A percentile compares a stretch with the other conserved stretches of the same genome.
phyloP scores from a whole-genome alignment of 2,113 vertebrate species.

The Pholis gunnellus region DNA sequence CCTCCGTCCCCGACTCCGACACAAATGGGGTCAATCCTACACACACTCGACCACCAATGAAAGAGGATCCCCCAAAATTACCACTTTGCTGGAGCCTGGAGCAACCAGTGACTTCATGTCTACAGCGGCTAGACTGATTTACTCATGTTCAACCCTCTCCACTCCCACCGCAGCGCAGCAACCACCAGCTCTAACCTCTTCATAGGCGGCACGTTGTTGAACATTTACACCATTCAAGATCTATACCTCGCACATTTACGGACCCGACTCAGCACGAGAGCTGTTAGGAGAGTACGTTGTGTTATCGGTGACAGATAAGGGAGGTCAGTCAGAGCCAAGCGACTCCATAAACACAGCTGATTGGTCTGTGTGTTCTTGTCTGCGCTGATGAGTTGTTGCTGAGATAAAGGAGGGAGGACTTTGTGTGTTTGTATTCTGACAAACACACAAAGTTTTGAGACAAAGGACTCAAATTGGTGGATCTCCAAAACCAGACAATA shows the following conservation, averaged over 20 bases:
- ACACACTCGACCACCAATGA: slow-evolving; percentile 65
- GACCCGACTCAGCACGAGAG: slow-evolving; percentile 19
- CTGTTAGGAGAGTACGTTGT: slow-evolving; percentile 23
- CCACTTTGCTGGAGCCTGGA: slow-evolving; percentile 61
- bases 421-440: slow-evolving; percentile 16
- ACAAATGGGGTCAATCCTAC: slow-evolving; percentile 60
- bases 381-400: background rate
- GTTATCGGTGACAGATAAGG: slow-evolving; percentile 72
- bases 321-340: slow-evolving; percentile 57
- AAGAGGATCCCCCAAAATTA: slow-evolving; percentile 72
- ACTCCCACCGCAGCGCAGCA: slow-evolving; percentile 44
- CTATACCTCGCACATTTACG: slow-evolving; percentile 24
- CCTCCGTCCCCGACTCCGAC: slow-evolving; percentile 35
- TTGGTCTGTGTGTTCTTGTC: slow-evolving; percentile 20
- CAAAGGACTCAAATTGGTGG: background rate
- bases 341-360: slow-evolving; percentile 65
- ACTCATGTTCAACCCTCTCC: slow-evolving; percentile 53
- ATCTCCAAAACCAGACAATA: background rate
- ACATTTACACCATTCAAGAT: slow-evolving; percentile 48
- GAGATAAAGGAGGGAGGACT: slow-evolving; percentile 37
- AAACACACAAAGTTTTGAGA: background rate
- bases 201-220: slow-evolving; percentile 31
- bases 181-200: slow-evolving; percentile 8
- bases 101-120: slow-evolving; percentile 71
- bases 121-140: slow-evolving; percentile 60